Evolutionary conservation across 2,888 invertebrate genomes (phyloP).

Genomic region (Plemyria rubiginata): DNA sequence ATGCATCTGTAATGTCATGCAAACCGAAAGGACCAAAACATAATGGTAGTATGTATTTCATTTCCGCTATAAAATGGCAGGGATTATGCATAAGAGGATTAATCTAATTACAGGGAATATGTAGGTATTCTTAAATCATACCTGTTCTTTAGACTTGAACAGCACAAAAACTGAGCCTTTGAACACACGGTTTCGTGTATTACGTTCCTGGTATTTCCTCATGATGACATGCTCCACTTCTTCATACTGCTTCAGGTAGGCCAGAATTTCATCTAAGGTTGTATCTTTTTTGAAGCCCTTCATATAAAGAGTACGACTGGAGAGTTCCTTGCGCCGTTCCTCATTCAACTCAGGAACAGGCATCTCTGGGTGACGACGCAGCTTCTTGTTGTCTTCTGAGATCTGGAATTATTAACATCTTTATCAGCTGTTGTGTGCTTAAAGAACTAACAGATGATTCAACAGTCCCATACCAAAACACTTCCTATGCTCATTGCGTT

Average conservation of each 20-base stretch:
- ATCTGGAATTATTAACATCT: constrained; percentile 67
- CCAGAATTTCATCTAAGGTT: constrained; percentile 88
- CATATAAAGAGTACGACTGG: constrained; percentile 91
- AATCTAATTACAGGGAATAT: too few relatives aligned
- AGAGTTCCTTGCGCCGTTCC: constrained; percentile 91
- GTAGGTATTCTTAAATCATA: constrained; percentile 35
- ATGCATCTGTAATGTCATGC: too few relatives aligned
- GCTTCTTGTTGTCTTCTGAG: constrained; percentile 88
- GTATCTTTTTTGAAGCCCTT: constrained; percentile 93
- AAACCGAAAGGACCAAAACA: too few relatives aligned
- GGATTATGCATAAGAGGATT: too few relatives aligned
- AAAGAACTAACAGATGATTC: too few relatives aligned
- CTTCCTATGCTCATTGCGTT: too few relatives aligned
- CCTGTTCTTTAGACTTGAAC: constrained; percentile 91
- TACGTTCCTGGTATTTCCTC: constrained; percentile 86
- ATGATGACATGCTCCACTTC: constrained; percentile 88
- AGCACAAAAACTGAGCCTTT: constrained; percentile 97
- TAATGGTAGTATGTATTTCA: too few relatives aligned
- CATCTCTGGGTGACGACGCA: constrained; percentile 89
- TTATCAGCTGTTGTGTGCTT: too few relatives aligned
- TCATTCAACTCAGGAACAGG: constrained; percentile 94
- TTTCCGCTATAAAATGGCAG: too few relatives aligned
- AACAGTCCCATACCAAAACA: too few relatives aligned
- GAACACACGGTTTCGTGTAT: constrained; percentile 87
- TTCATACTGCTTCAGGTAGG: constrained; percentile 89